Evolutionary conservation across 1,140 invertebrate species (phyloP), one percentile per base, ranked within the genome.

Genomic region (Telenomus remus): DNA sequence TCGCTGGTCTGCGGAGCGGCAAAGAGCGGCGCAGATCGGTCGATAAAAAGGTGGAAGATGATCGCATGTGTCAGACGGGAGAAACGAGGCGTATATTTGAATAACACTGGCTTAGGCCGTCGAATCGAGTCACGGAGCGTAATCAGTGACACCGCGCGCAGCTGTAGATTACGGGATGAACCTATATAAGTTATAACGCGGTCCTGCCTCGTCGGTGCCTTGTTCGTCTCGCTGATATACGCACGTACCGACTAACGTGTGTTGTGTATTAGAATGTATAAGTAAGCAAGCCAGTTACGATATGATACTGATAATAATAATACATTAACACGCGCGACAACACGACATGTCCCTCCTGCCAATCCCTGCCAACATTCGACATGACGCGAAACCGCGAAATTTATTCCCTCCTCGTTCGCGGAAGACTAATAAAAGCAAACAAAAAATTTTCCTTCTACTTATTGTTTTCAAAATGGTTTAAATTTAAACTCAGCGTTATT

Each of bases 101-200:
- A 73, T 73, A 73, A 73, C 61, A 73, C 55, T 57, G 59, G 70
- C 70, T 64, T 72, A 72, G 69, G 60, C 53, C 54, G 35, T 59
- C 55, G 60, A 54, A 65, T 64, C 60, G 56, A 60, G 56, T 50
- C 46, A 56, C 42, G 59, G 51, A 19, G 44, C 54, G 59, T 72
- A 72, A 72, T 72, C 60, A 72, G 69, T 47, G 69, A 72, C 60
- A 72, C 54, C 42, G 60, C 54, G 60, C 47, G 53, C 53, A 39
- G 19, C 59, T 7, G 54, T 63, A 71, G 68, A 71, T 71, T 71
- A 71, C 59, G 43, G 60, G 69, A 64, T 65, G 51, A 46, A 59
- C 51, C 60, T 63, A 50, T 63, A 56, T 63, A 56, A 61, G 46
- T 70, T 70, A 70, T 70, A 70, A 70, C 66, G 66, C 55, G 54